Base-by-base conservation (phyloP, 1,140 invertebrate genomes). In the Tetramorium simillimum region DNA sequence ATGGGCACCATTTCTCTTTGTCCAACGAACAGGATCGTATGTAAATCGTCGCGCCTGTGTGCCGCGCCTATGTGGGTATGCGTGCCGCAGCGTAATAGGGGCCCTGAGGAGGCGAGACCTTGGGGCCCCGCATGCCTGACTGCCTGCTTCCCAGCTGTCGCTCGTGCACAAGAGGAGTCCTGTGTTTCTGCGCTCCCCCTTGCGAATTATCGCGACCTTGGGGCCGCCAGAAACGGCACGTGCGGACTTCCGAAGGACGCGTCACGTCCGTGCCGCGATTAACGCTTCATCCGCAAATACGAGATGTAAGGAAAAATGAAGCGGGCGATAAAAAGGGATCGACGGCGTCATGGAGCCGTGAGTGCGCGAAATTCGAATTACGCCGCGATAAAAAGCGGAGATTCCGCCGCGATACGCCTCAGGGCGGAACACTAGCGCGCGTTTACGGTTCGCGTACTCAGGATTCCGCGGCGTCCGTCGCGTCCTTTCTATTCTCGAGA, bases 161-260 rank as follows among this genome's bases (percentile, higher is more conserved):
- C 67, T 78, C 78, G 73, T 60, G 49, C 75, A 86, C 65, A 84
- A 85, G 75, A 89, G 86, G 51, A 78, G n/a, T 85, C 72, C 80
- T 77, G 33, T 81, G 62, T 77, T 72, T 67, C 82, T 84, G 46
- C 75, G 62, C 60, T 81, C 85, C 73, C 88, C 89, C 86, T 87
- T 87, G 91, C 92, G 89, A 93, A 93, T 93, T 92, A 91, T 92
- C 87, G 88, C 88, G 88, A 90, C 92, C 92, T 93, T 93, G 92
- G 82, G 67, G 43, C 51, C 69, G 73, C 56, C 80, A 85, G 86
- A 86, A 89, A 72, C 86, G 78, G 87, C 86, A 43, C 89, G 82
- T 65, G 76, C 89, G 82, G 49, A 49, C 75, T 58, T 65, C 24
- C 67, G 56, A 67, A 60, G 70, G 63, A 65, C 49, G 43, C 69